Base-by-base conservation (phyloP, 37 sponge, comb jelly and placozoan species). In the Cliona cf. orientalis region DNA sequence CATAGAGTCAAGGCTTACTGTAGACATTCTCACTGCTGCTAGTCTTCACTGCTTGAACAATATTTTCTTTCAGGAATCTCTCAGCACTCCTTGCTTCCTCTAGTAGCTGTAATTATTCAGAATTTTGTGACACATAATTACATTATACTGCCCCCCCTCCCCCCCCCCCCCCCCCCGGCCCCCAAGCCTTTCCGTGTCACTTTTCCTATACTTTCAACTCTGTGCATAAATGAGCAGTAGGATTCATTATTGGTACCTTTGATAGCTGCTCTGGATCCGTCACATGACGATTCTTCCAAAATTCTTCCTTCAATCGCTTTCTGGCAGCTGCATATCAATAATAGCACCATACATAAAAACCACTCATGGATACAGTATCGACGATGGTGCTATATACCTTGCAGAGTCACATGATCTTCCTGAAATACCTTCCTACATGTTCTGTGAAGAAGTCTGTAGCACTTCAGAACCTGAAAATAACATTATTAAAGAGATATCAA, bases 31-130 rank as follows among this genome's bases (percentile, higher is more conserved):
- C 5, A 31, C 56, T 74, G 38, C 35, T 33, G 37, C 57, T 57
- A 17, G 72, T 71, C n/a, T 35, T 33, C 0, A 70, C 64, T 1
- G 55, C 71, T 71, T 85, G 86, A 4, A 85, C 86, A 4, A 85
- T 66, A 3, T 60, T 57, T 29, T 69, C 28, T 2, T 79, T 66
- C 31, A 85, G n/a, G 36, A 49, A 78, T 63, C 45, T 17, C 46
- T 77, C 86, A 14, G 72, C 72, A 43, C 78, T 72, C 1, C 29
- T 9, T 32, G 79, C 78, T 4, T 85, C 14, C 0, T n/a, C 35
- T 33, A 85, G 38, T 61, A 85, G 65, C 86, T 85, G 55, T 21
- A 68, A 40, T 49, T 49, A 17, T 49, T 49, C 41, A 69, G 22
- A 11, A 22, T 6, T 34, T 40, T 37, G 21, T 29, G 57, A 32